A percentile compares a stretch with the other conserved stretches of the same genome.
phyloP scores from a whole-genome alignment of 2,113 vertebrate genomes.

The Catharus minimus region DNA sequence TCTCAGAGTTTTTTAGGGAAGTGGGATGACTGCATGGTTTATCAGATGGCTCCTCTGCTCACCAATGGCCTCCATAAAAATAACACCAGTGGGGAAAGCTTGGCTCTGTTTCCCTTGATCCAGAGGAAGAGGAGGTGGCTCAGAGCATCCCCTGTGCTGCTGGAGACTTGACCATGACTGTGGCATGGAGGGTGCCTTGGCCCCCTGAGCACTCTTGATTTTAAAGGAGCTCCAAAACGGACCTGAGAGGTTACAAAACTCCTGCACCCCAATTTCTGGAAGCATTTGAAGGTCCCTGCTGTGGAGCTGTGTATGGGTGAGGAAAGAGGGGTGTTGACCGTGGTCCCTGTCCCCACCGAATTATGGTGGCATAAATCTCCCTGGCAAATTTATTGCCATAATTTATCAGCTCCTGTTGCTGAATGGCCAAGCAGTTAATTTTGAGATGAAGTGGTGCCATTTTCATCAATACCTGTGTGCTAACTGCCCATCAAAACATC shows the following conservation, averaged over 20 bases:
- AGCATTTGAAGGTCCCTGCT: neutral
- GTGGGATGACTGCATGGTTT: accelerated
- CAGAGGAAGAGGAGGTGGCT: neutral
- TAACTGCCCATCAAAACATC: slow-evolving; percentile 78
- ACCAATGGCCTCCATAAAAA: neutral
- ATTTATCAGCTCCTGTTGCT: slow-evolving; percentile 75
- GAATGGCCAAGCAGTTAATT: slow-evolving; percentile 79
- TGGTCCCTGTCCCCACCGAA: neutral
- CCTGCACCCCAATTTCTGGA: neutral
- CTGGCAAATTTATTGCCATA: slow-evolving; percentile 73
- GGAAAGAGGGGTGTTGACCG: accelerated
- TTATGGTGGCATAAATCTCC: slow-evolving; percentile 70
- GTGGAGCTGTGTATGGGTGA: accelerated
- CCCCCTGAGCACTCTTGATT: accelerated
- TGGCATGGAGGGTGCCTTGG: neutral
- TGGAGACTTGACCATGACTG: neutral
- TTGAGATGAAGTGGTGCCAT: slow-evolving; percentile 78
- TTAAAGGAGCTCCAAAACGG: neutral
- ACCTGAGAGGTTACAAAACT: neutral
- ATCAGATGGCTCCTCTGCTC: neutral
- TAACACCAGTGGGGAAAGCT: neutral
- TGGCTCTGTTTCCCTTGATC: accelerated
- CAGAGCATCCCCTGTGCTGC: accelerated
- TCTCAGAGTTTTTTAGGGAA: neutral
- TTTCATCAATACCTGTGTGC: slow-evolving; percentile 77